A percentile compares a stretch with the other conserved stretches of the same genome.
Evolutionary conservation across 2,113 vertebrate genomes (phyloP).

Genomic region (Glaucomys volans): DNA sequence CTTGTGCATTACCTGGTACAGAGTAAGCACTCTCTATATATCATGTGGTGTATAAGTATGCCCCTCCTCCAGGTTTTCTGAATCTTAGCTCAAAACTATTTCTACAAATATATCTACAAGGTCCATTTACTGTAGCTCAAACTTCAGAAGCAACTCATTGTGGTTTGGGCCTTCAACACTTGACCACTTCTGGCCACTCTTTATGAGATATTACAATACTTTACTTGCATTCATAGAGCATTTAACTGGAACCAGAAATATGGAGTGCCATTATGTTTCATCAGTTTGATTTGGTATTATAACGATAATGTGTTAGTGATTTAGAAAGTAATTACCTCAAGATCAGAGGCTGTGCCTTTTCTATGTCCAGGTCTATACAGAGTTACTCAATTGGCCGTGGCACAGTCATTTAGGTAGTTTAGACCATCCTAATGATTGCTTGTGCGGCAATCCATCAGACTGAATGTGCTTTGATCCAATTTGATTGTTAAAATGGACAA

Average conservation of each 20-base stretch:
- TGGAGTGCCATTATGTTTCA: slow-evolving; percentile 39
- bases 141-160: slow-evolving; percentile 5
- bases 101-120: background rate
- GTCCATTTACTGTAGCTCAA: background rate
- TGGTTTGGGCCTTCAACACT: background rate
- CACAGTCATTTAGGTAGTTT: slow-evolving; percentile 50
- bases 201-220: slow-evolving; percentile 29
- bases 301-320: slow-evolving; percentile 61
- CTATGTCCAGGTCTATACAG: background rate
- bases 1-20: background rate
- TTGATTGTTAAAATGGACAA: slow-evolving; percentile 53
- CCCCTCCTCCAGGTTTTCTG: background rate
- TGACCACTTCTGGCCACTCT: background rate
- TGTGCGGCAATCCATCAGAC: slow-evolving; percentile 5
- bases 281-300: slow-evolving; percentile 57
- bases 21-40: background rate
- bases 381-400: background rate
- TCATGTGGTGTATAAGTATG: background rate
- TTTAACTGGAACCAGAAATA: slow-evolving; percentile 57
- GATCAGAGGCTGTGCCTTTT: slow-evolving; percentile 22
- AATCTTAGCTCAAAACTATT: background rate
- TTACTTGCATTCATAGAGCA: slow-evolving; percentile 12
- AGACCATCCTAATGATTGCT: slow-evolving; percentile 46
- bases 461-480: slow-evolving; percentile 60
- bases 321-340: slow-evolving; percentile 56